Evolutionary conservation across 2,797 vertebrate species (phyloP).

Genomic region (Australoheros facetus): DNA sequence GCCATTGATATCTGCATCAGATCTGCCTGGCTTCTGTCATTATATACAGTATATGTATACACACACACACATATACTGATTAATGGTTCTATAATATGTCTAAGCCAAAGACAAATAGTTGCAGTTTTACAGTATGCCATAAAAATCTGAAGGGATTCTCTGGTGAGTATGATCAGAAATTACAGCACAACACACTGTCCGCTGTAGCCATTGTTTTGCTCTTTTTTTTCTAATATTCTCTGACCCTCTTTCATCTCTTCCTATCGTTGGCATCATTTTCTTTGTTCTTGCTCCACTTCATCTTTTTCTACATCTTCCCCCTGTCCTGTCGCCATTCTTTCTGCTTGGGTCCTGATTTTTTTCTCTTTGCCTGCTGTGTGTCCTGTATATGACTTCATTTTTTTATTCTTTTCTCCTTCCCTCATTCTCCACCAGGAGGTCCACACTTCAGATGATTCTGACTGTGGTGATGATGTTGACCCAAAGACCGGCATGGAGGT

Average conservation of each 20-base stretch:
- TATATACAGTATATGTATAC: no score
- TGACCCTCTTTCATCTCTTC: not conserved
- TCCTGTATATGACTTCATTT: not conserved
- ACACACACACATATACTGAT: not conserved
- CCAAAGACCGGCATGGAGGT: slow-evolving; percentile 99
- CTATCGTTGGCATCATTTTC: not conserved
- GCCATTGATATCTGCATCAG: not conserved
- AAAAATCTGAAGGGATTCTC: not conserved
- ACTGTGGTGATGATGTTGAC: slow-evolving; percentile 97
- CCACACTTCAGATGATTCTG: slow-evolving; percentile 97
- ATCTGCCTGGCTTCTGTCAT: not conserved
- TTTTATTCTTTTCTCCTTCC: not conserved
- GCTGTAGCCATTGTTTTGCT: not conserved
- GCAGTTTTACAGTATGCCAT: not conserved
- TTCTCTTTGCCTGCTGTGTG: not conserved
- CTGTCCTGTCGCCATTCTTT: not conserved
- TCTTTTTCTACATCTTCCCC: not conserved
- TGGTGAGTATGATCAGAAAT: not conserved
- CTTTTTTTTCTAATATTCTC: not conserved
- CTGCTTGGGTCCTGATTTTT: not conserved
- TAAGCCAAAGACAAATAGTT: not conserved
- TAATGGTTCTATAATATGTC: not conserved
- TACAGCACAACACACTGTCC: not conserved
- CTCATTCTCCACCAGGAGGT: slow-evolving; percentile 84
- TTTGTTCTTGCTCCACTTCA: not conserved